phyloP scores from a whole-genome alignment of 2,888 invertebrate genomes.

The Malacosoma neustria region DNA sequence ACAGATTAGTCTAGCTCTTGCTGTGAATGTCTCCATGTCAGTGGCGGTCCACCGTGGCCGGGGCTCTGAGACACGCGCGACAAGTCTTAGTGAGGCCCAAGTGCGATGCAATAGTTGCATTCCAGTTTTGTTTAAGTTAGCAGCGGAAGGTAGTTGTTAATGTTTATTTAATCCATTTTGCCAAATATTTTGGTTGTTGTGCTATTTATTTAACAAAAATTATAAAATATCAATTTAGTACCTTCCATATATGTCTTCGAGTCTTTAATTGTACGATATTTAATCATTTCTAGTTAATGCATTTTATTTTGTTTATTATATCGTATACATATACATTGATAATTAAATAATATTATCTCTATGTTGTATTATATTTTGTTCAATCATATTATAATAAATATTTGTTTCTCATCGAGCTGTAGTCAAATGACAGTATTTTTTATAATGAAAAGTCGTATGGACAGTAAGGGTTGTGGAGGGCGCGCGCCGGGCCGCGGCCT shows the following conservation, averaged over 20 bases:
- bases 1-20: conserved; percentile 56
- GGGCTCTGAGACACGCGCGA: conserved; percentile 7
- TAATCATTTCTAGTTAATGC: conserved; percentile 71
- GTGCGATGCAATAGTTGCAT: conserved; percentile 74
- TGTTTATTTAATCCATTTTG: conserved; percentile 64
- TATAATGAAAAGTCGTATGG: conserved; percentile 72
- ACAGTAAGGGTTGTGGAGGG: conserved; percentile 55
- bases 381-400: conserved; percentile 59
- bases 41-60: conserved; percentile 28
- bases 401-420: conserved; percentile 71
- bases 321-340: conserved; percentile 71
- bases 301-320: conserved; percentile 74
- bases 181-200: conserved; percentile 72
- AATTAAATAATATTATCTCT: conserved; percentile 49
- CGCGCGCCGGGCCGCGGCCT: conserved; percentile 10
- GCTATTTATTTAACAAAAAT: conserved; percentile 63
- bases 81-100: conserved; percentile 46
- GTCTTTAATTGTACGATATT: conserved; percentile 64
- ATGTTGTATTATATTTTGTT: conserved; percentile 64
- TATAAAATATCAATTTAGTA: conserved; percentile 64
- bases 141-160: conserved; percentile 59
- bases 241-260: conserved; percentile 66
- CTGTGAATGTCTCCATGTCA: conserved; percentile 45
- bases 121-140: conserved; percentile 68
- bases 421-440: conserved; percentile 77